Conservation (phyloP, 1,140 invertebrate species). For the Scaptomyza pallida region DNA sequence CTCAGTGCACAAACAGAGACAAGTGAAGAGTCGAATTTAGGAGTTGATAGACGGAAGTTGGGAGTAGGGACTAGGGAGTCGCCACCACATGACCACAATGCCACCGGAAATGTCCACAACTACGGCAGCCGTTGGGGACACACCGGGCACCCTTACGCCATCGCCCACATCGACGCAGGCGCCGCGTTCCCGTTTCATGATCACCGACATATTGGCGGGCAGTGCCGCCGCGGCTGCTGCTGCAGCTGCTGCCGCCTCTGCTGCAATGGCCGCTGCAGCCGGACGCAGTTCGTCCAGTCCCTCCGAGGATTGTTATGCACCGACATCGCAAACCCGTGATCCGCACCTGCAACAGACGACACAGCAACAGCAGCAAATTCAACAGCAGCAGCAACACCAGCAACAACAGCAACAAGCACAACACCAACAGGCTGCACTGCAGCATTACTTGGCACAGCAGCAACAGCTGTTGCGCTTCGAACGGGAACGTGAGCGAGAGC, state of each 20-base stretch:
- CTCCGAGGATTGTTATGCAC: constrained; percentile 45
- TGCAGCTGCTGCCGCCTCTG: constrained; percentile 64
- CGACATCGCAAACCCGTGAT: constrained; percentile 23
- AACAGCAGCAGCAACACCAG: constrained; percentile 51
- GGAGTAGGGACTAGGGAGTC: not conserved
- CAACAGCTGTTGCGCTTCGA: constrained; percentile 72
- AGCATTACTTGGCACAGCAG: constrained; percentile 74
- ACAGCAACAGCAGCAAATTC: constrained; percentile 42
- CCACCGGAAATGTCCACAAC: constrained; percentile 82
- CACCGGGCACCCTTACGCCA: constrained; percentile 32
- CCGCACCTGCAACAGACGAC: constrained; percentile 50
- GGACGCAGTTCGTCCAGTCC: constrained; percentile 40
- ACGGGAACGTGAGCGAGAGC: constrained; percentile 51
- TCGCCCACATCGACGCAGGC: constrained; percentile 85
- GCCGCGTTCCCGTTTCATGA: constrained; percentile 90
- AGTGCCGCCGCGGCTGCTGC: constrained; percentile 82
- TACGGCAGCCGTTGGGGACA: constrained; percentile 69
- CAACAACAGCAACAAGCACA: constrained; percentile 61
- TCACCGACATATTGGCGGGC: constrained; percentile 90
- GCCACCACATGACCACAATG: constrained; percentile 80
- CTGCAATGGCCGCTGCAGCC: constrained; percentile 53
- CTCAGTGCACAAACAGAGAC: constrained; percentile 5
- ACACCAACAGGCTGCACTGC: constrained; percentile 68
- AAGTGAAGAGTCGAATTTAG: not conserved
- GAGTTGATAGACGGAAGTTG: too few species aligned